Evolutionary conservation across 2,888 invertebrate genomes (phyloP).

Genomic region (Pyrrhia umbra): DNA sequence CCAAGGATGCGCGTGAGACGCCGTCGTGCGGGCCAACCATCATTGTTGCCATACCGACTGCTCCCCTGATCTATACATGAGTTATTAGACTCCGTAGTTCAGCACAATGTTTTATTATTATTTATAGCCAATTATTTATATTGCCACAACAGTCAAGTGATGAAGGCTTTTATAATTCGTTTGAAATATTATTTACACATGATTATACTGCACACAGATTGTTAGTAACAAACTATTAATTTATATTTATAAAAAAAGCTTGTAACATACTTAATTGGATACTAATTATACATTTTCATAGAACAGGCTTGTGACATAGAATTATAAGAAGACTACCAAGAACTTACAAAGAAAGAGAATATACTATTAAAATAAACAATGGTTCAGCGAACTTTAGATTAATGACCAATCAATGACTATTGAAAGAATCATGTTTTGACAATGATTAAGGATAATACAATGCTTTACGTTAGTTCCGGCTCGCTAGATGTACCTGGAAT

Average conservation of each 20-base stretch:
- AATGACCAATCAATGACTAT: constrained; percentile 13
- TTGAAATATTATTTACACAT: no score
- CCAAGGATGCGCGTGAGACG: constrained; percentile 85
- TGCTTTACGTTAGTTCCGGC: not conserved
- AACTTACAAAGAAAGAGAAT: no score
- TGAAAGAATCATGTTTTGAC: not conserved
- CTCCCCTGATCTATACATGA: constrained; percentile 53
- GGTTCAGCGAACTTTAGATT: constrained; percentile 28
- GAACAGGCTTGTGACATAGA: no score
- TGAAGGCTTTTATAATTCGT: not conserved
- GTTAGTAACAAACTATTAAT: no score
- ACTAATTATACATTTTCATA: no score
- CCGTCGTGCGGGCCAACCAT: constrained; percentile 78
- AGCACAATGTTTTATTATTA: constrained; percentile 38
- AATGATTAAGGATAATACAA: constrained; percentile 11
- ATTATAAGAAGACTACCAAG: no score
- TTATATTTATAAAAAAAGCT: no score
- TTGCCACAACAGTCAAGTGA: not conserved
- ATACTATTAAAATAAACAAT: constrained; percentile 28
- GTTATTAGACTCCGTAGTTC: constrained; percentile 40
- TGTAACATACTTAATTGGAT: no score
- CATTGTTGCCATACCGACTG: constrained; percentile 71
- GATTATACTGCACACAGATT: no score
- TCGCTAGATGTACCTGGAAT: constrained; percentile 25
- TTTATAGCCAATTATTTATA: constrained; percentile 20